Evolutionary conservation across 2,888 invertebrate species (phyloP).

Genomic region (Neocrepidodera transversa): DNA sequence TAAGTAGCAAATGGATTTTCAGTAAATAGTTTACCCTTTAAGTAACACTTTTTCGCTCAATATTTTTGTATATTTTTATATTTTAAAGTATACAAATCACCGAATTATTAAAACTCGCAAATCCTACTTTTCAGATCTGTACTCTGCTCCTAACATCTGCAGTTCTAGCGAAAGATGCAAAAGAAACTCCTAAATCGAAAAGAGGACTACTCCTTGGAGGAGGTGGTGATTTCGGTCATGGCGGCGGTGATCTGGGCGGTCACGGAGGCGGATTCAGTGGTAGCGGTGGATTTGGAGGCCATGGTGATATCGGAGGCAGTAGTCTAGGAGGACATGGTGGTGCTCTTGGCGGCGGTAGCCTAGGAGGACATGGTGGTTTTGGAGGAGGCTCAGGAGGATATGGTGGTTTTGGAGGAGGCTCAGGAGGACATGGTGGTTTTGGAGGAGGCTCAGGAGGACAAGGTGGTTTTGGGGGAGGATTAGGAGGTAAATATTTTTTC

Average conservation of each 20-base stretch:
- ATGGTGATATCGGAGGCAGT: constrained; percentile 32
- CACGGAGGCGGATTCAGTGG: constrained; percentile 36
- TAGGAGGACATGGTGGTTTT: constrained; percentile 37
- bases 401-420: constrained; percentile 36
- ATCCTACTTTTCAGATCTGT: constrained; percentile 48
- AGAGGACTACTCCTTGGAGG: constrained; percentile 48
- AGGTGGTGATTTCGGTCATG: constrained; percentile 33
- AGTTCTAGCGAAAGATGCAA: constrained; percentile 42
- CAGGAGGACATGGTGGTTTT: constrained; percentile 37
- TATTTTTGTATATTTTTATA: too few relatives aligned
- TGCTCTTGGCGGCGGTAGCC: constrained; percentile 35
- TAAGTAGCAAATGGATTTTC: too few relatives aligned
- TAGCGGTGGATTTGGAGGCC: constrained; percentile 34
- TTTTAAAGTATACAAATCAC: too few relatives aligned
- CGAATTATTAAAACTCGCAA: too few relatives aligned
- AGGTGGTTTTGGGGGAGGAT: constrained; percentile 36
- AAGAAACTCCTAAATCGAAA: constrained; percentile 41
- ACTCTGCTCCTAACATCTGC: constrained; percentile 46
- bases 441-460: constrained; percentile 38
- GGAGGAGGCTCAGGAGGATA: constrained; percentile 38
- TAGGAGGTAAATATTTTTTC: constrained; percentile 36
- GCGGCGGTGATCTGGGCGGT: constrained; percentile 31
- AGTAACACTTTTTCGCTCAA: too few relatives aligned
- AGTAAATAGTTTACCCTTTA: too few relatives aligned
- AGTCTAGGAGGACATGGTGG: constrained; percentile 40